Base-by-base conservation (phyloP, 2,888 invertebrate genomes). In the Deilephila elpenor region DNA sequence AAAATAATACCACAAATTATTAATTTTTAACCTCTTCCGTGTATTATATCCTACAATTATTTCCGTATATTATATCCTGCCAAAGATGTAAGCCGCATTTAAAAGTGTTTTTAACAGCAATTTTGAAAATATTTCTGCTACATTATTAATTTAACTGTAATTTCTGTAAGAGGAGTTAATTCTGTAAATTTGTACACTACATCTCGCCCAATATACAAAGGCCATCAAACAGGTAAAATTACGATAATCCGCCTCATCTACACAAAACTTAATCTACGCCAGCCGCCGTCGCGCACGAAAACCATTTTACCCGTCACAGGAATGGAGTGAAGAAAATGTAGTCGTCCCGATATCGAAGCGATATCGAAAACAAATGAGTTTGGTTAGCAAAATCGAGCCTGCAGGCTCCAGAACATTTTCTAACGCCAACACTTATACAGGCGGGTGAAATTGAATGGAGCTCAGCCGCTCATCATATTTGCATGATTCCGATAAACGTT, bases 341-440 rank as follows among this genome's bases (percentile, higher is more conserved):
- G 81, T 80, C 83, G 79, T 75, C 78, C 74, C 80, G 81, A 80
- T 84, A 85, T 82, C 79, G 78, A 20, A 53, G 34, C 77, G 84
- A 83, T 86, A 86, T 86, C 83, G 82, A 79, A 82, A 86, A 86
- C 84, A 86, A 86, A 86, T 85, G 86, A 86, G 85, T 85, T 86
- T 82, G 84, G 84, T 84, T 85, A 83, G 82, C 78, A 78, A 78
- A 77, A 77, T 78, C 77, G 76, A 62, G 76, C 67, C 67, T 67
- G 67, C 25, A 67, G 67, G 67, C 67, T 44, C 29, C 17, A 17
- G 67, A 67, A 67, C 67, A 67, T 20, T 67, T 67, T 51, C 20
- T 51, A 67, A 67, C 67, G 67, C 51, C 44, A 4, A 51, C 67
- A 67, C 67, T 67, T 67, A 67, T 44, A 67, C 67, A 25, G 17